These are phyloP conservation scores for Micrastur ruficollis DNA, from an alignment of 2,797 vertebrate species.

Conservation along the genomic window DNA sequence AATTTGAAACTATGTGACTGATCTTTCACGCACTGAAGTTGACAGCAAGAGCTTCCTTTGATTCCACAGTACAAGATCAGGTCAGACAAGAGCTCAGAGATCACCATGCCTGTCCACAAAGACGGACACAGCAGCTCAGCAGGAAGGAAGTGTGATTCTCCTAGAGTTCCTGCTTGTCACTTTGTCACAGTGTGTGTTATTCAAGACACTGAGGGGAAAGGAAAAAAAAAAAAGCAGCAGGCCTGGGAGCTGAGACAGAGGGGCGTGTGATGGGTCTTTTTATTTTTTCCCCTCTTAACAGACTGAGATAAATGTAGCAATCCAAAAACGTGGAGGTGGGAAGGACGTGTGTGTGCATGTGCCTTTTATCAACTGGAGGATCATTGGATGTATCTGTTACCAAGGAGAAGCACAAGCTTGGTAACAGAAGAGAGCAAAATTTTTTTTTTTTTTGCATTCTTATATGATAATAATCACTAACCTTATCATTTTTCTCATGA, in stretches of 20 bases:
- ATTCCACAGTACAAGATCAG: neutral
- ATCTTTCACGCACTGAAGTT: neutral
- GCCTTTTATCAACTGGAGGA: constrained; percentile 57
- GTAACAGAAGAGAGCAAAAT: constrained; percentile 63
- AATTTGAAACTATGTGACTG: neutral
- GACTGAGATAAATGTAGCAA: constrained; percentile 61
- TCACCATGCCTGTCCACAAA: neutral
- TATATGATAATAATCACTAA: neutral
- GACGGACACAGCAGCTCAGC: fast-evolving
- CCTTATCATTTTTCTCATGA: neutral
- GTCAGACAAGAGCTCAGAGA: neutral
- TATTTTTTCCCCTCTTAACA: constrained; percentile 33
- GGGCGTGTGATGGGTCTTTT: neutral
- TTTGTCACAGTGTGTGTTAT: neutral
- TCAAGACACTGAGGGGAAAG: neutral
- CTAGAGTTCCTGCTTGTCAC: neutral
- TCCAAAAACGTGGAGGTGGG: constrained; percentile 53
- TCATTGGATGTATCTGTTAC: constrained; percentile 58
- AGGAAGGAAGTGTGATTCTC: neutral
- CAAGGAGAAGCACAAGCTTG: constrained; percentile 35
- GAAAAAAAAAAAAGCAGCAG: neutral
- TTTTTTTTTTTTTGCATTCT: constrained; percentile 55
- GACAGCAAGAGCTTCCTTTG: neutral
- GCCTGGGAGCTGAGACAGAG: constrained; percentile 12
- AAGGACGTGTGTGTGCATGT: constrained; percentile 57